Conservation (phyloP, 2,888 invertebrate genomes). For the Strigamia crassipes region DNA sequence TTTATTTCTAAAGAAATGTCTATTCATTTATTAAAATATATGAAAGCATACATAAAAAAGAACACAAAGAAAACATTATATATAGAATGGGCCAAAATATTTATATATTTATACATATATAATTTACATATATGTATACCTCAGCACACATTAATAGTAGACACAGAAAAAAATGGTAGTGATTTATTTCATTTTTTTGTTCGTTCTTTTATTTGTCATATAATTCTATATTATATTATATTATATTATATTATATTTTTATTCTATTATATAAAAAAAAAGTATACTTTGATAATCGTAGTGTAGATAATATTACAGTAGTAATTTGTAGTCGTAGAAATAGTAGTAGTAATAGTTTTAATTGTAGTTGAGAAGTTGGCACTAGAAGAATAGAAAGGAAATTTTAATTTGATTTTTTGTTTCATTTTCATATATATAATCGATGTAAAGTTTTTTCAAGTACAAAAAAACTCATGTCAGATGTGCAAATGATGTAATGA, state of each 20-base stretch:
- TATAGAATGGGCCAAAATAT: constrained; percentile 44
- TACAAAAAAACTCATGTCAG: constrained; percentile 36
- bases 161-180: constrained; percentile 44
- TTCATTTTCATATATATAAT: constrained; percentile 5
- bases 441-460: background rate
- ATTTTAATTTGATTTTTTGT: background rate
- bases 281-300: background rate
- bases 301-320: constrained; percentile 23
- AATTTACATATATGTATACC: constrained; percentile 44
- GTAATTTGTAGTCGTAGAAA: constrained; percentile 1
- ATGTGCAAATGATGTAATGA: background rate
- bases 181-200: constrained; percentile 28
- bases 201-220: constrained; percentile 20
- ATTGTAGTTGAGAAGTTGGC: constrained; percentile 36
- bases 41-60: constrained; percentile 8
- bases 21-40: constrained; percentile 45
- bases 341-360: constrained; percentile 41
- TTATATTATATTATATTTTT: background rate
- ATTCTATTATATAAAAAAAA: background rate
- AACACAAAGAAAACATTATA: constrained; percentile 39
- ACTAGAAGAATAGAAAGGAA: constrained; percentile 28
- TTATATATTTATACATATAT: constrained; percentile 45
- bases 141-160: constrained; percentile 47
- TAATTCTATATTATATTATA: background rate
- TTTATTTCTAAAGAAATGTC: background rate